These are phyloP conservation scores for Nephotettix cincticeps DNA, from an alignment of 1,140 invertebrate species.

Conservation along the genomic window DNA sequence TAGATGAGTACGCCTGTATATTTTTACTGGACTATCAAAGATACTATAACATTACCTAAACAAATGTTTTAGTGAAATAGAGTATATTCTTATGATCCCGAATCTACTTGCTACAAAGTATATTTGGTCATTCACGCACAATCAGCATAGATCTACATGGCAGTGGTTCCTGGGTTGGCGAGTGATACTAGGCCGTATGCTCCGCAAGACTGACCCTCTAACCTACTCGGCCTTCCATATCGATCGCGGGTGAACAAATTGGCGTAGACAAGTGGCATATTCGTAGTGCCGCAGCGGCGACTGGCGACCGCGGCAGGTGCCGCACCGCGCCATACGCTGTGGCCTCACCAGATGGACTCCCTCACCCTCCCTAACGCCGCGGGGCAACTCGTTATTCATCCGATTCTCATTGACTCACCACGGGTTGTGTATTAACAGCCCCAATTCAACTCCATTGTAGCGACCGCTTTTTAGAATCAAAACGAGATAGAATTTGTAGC, in stretches of 20 bases:
- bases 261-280: background rate
- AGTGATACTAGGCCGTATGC: too few species aligned
- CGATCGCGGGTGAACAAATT: background rate
- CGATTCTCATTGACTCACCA: slow-evolving; percentile 2
- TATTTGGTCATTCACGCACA: too few species aligned
- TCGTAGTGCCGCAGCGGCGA: background rate
- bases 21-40: too few species aligned
- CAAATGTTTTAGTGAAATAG: too few species aligned
- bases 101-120: too few species aligned
- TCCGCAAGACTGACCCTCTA: too few species aligned
- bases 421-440: slow-evolving; percentile 1
- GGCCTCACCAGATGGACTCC: background rate
- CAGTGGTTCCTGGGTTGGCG: too few species aligned
- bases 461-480: slow-evolving; percentile 3
- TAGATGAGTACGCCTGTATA: too few species aligned
- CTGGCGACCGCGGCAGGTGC: background rate
- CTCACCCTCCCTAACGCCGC: background rate
- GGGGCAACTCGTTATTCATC: slow-evolving; percentile 9
- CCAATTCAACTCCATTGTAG: slow-evolving; percentile 9
- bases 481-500: slow-evolving; percentile 12
- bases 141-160: too few species aligned
- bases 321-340: background rate
- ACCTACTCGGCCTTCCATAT: too few species aligned
- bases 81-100: too few species aligned
- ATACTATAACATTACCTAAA: too few species aligned